Evolutionary conservation across 1,140 invertebrate genomes (phyloP).

Genomic region (Drosophila erecta): DNA sequence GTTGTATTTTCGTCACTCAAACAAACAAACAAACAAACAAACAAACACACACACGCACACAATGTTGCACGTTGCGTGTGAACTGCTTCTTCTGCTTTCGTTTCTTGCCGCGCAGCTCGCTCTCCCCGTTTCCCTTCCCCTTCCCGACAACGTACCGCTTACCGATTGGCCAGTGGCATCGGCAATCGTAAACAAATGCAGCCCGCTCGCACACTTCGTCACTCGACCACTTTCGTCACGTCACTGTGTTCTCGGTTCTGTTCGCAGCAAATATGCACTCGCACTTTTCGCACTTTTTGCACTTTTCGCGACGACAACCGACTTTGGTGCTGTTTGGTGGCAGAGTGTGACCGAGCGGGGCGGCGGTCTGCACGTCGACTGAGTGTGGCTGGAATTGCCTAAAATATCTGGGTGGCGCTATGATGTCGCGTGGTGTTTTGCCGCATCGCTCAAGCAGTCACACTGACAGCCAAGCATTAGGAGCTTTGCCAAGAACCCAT

Average conservation of each 20-base stretch:
- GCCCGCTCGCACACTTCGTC: constrained; percentile 31
- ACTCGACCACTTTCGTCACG: background rate
- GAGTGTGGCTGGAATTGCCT: no score
- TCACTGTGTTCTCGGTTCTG: constrained; percentile 12
- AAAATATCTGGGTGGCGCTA: no score
- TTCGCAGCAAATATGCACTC: constrained; percentile 24
- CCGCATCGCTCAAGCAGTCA: no score
- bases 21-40: constrained; percentile 36
- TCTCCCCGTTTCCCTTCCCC: background rate
- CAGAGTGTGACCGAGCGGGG: background rate
- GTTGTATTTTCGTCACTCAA: constrained; percentile 53
- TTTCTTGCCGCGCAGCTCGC: constrained; percentile 1
- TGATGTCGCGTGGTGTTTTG: no score
- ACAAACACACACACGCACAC: constrained; percentile 24
- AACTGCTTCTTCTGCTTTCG: background rate
- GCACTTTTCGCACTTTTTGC: background rate
- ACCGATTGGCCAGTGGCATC: background rate
- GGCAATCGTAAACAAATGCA: constrained; percentile 48
- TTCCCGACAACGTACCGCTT: no score
- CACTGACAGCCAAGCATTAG: no score
- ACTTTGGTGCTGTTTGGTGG: background rate
- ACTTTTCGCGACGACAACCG: constrained; percentile 2
- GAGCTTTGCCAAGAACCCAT: no score
- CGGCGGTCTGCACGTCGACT: no score
- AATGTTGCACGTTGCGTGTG: constrained; percentile 16